Conservation (phyloP, 2,113 vertebrate species). For the Gasterosteus nipponicus region DNA sequence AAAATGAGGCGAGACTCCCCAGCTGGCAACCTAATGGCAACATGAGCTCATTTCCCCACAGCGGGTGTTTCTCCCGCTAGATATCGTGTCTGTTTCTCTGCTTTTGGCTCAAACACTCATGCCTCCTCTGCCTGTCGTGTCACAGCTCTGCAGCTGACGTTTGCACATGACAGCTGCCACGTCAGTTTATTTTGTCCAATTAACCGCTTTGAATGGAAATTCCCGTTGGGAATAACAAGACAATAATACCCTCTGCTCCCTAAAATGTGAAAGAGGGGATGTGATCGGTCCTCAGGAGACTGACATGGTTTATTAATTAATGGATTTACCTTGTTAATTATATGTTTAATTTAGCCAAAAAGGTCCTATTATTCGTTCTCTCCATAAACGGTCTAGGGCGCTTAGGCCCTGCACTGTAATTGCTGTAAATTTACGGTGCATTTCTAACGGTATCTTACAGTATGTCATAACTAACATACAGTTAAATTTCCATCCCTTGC, state of each 20-base stretch:
- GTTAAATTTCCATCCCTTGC: no score
- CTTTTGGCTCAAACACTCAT: conserved; percentile 23
- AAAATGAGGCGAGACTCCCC: conserved; percentile 19
- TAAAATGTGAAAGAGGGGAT: background rate
- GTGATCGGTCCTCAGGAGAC: background rate
- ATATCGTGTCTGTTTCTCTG: background rate
- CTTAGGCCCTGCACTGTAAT: background rate
- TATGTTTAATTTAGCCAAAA: background rate
- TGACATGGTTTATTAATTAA: background rate
- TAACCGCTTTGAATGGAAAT: conserved; percentile 30
- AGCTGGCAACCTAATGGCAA: conserved; percentile 31
- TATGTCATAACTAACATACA: no score
- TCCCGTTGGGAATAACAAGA: background rate
- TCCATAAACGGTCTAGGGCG: background rate
- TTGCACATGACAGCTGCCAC: conserved; percentile 20
- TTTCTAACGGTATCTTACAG: no score
- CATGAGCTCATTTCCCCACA: conserved; percentile 17
- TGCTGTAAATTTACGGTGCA: no score
- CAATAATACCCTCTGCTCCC: background rate
- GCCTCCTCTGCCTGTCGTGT: conserved; percentile 21
- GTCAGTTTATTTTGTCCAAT: conserved; percentile 35
- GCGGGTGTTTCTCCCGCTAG: conserved; percentile 39
- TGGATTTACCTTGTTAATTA: background rate
- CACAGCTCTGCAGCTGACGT: conserved; percentile 20
- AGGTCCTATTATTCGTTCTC: background rate